Conservation (phyloP, 2,113 vertebrate species). For the Prochilodus magdalenae region DNA sequence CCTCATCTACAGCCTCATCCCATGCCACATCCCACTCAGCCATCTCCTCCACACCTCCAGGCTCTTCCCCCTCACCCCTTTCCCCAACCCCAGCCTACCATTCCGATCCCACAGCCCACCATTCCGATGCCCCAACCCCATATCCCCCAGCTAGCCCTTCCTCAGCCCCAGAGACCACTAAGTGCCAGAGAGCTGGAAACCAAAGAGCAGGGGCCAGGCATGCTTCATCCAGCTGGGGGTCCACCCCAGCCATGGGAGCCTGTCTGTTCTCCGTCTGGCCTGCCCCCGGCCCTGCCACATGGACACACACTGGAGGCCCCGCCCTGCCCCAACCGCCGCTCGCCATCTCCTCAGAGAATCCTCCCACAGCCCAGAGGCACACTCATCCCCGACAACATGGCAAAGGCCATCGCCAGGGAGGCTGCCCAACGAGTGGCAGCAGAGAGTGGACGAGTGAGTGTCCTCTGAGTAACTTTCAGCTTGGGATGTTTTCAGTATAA, state of each 20-base stretch:
- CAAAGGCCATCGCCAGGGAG: constrained; percentile 95
- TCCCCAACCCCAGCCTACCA: constrained; percentile 39
- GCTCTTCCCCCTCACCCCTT: constrained; percentile 33
- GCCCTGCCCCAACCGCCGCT: constrained; percentile 77
- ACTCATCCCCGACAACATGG: constrained; percentile 85
- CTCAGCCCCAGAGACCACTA: constrained; percentile 88
- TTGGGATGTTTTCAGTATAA: too few relatives aligned
- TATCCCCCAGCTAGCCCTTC: constrained; percentile 76
- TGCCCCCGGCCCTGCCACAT: constrained; percentile 68
- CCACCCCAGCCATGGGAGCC: constrained; percentile 80
- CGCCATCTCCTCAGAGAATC: constrained; percentile 92
- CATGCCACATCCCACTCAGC: constrained; percentile 55
- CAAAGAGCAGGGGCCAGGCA: constrained; percentile 85
- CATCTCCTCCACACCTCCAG: constrained; percentile 61
- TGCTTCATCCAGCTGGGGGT: constrained; percentile 68
- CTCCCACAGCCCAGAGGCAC: constrained; percentile 92
- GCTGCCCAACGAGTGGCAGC: constrained; percentile 90
- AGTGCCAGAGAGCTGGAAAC: constrained; percentile 90
- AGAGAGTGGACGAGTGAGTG: constrained; percentile 86
- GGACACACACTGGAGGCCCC: constrained; percentile 86
- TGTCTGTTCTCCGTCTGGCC: constrained; percentile 70
- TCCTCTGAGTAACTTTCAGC: not conserved
- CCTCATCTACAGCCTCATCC: constrained; percentile 41
- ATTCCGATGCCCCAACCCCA: constrained; percentile 74
- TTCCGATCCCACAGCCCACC: constrained; percentile 44